Evolutionary conservation across 2,888 invertebrate genomes (phyloP).

Genomic region (Agrochola lychnidis): DNA sequence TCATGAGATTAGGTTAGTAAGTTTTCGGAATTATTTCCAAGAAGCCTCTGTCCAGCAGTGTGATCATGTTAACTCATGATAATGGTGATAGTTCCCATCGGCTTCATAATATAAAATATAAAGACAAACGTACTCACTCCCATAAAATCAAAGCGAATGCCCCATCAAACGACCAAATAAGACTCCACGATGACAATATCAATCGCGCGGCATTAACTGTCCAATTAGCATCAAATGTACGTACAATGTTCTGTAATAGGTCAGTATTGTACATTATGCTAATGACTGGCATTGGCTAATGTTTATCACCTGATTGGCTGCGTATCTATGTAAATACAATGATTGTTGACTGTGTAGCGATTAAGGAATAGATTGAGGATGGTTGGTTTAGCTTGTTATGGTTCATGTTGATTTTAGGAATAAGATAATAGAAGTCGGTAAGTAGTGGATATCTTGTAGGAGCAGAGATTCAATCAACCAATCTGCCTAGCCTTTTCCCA

Average conservation of each 20-base stretch:
- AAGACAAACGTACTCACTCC: background rate
- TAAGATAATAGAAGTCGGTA: background rate
- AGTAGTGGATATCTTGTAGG: too few relatives aligned
- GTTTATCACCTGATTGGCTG: constrained; percentile 70
- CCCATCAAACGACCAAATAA: constrained; percentile 20
- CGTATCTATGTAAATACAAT: constrained; percentile 71
- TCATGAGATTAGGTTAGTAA: background rate
- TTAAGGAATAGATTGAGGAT: constrained; percentile 56
- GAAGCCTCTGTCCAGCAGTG: background rate
- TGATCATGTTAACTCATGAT: too few relatives aligned
- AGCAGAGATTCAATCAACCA: too few relatives aligned
- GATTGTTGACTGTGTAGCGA: constrained; percentile 67
- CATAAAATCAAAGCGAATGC: constrained; percentile 6
- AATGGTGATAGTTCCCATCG: too few relatives aligned
- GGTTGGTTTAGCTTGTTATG: constrained; percentile 43
- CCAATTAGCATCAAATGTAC: constrained; percentile 62
- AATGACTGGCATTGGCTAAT: constrained; percentile 65
- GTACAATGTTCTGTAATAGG: constrained; percentile 61
- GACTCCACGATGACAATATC: constrained; percentile 57
- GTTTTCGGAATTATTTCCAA: background rate
- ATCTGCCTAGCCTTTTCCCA: too few relatives aligned
- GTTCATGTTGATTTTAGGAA: constrained; percentile 25
- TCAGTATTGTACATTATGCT: constrained; percentile 64
- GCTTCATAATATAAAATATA: background rate
- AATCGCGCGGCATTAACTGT: constrained; percentile 50